A percentile compares a stretch with the other conserved stretches of the same genome.
These are phyloP conservation scores for Congeria kusceri DNA, from an alignment of 2,888 invertebrate species.

Conservation along the genomic window DNA sequence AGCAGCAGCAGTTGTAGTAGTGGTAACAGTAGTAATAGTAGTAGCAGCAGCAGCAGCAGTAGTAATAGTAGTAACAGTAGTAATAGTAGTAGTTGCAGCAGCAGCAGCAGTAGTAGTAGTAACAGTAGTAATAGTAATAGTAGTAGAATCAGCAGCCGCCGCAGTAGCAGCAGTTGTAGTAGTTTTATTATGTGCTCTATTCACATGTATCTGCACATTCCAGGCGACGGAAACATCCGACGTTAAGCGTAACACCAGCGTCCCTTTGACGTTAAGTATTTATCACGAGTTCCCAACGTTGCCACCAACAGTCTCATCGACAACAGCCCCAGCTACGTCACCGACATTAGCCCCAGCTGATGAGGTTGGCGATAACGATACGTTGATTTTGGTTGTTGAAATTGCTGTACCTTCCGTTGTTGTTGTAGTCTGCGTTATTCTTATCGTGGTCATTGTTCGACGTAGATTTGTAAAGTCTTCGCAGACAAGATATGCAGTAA, in stretches of 20 bases:
- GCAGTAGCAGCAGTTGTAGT: too few relatives aligned
- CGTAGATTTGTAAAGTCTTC: slow-evolving; percentile 11
- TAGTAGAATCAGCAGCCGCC: too few relatives aligned
- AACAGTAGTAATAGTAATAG: too few relatives aligned
- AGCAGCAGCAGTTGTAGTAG: too few relatives aligned
- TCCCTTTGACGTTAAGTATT: slow-evolving; percentile 7
- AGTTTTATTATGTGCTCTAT: too few relatives aligned
- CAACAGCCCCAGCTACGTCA: neutral
- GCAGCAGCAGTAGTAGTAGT: too few relatives aligned
- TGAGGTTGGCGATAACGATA: neutral
- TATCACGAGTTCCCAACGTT: slow-evolving; percentile 21
- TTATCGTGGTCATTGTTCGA: slow-evolving; percentile 9
- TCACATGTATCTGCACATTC: neutral
- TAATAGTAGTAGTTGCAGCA: too few relatives aligned
- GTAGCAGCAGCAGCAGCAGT: too few relatives aligned
- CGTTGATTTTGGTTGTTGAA: slow-evolving; percentile 20
- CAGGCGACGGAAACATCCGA: slow-evolving; percentile 32
- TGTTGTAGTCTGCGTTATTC: slow-evolving; percentile 7
- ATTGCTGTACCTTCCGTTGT: slow-evolving; percentile 28
- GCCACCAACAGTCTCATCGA: slow-evolving; percentile 1
- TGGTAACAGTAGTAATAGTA: too few relatives aligned
- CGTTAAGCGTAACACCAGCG: neutral
- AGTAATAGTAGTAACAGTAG: too few relatives aligned
- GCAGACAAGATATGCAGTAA: slow-evolving; percentile 25
- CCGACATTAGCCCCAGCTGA: neutral